Conservation (phyloP, 2,113 vertebrate genomes). For the Carollia perspicillata region DNA sequence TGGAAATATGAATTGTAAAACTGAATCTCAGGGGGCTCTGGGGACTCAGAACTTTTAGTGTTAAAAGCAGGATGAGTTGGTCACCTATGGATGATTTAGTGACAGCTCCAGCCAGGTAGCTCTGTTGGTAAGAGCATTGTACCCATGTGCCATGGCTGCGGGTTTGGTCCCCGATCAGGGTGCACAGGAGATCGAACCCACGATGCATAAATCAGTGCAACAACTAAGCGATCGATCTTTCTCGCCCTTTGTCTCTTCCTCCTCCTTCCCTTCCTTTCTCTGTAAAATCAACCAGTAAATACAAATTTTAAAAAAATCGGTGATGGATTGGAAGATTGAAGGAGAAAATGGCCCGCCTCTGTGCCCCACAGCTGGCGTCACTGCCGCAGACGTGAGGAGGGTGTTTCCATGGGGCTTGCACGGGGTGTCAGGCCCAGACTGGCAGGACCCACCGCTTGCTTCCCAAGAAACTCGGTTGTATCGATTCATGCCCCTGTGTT, state of each 20-base stretch:
- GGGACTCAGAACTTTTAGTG: not conserved
- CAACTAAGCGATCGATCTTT: too few species aligned
- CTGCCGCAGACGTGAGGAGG: not conserved
- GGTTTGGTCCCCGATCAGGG: not conserved
- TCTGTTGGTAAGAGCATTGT: not conserved
- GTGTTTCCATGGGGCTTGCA: not conserved
- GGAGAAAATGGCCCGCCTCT: not conserved
- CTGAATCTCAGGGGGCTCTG: not conserved
- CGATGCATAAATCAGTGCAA: too few species aligned
- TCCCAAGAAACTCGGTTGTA: not conserved
- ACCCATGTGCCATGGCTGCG: too few species aligned
- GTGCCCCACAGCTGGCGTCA: not conserved
- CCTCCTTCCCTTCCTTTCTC: too few species aligned
- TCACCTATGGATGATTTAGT: not conserved
- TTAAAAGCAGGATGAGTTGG: not conserved
- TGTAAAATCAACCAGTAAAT: too few species aligned
- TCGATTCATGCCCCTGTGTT: not conserved
- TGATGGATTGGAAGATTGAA: not conserved
- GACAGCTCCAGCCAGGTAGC: not conserved
- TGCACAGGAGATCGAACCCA: not conserved
- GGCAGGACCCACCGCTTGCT: not conserved
- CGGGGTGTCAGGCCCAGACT: not conserved
- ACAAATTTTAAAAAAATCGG: not conserved
- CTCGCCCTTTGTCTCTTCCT: too few species aligned
- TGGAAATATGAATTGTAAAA: not conserved